Evolutionary conservation across 2,888 invertebrate species (phyloP), one percentile per base, ranked within the genome.

Genomic region (Andrena haemorrhoa): DNA sequence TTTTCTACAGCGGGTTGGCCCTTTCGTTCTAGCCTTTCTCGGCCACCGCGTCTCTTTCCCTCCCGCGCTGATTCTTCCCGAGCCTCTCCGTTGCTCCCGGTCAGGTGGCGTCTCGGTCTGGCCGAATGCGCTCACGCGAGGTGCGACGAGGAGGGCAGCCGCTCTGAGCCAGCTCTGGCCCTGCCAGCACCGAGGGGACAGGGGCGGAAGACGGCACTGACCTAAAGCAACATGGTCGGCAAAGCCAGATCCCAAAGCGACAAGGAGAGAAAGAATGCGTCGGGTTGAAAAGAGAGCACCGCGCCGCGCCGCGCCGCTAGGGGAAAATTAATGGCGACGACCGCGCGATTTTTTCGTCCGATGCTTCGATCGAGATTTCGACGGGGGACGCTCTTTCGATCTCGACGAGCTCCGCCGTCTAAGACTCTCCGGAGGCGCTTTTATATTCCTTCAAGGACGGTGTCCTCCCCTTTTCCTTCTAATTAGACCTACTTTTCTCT

Each of bases 201-300:
- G 76, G 66, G 75, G 79, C 75, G 82, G 71, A 85, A 86, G 90
- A 84, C 89, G 92, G 91, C 92, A 92, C 92, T 92, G 92, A 91
- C 92, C 92, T 92, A 92, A 91, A 91, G 91, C 90, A 92, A 92
- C 91, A 90, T 90, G 89, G 87, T 86, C 86, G 87, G 82, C 88
- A 79, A 31, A 82, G 86, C 83, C 84, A 83, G 88, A 87, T 88
- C 89, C 87, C 68, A 86, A 87, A 84, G 86, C 79, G 83, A 82
- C 89, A 83, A 78, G 82, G 68, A 80, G 83, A 85, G 87, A 82
- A 86, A 85, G 88, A 88, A 88, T 79, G 81, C 66, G 70, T 65
- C 69, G 79, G 75, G 56, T 77, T 75, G 88, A 76, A 83, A 81
- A 79, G 86, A 83, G 85, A 86, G 78, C 87, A 84, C 58, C 49